A percentile compares a stretch with the other conserved stretches of the same genome.
These are phyloP conservation scores for Dendrocopos noguchii DNA, from an alignment of 2,113 vertebrate species.

Conservation along the genomic window DNA sequence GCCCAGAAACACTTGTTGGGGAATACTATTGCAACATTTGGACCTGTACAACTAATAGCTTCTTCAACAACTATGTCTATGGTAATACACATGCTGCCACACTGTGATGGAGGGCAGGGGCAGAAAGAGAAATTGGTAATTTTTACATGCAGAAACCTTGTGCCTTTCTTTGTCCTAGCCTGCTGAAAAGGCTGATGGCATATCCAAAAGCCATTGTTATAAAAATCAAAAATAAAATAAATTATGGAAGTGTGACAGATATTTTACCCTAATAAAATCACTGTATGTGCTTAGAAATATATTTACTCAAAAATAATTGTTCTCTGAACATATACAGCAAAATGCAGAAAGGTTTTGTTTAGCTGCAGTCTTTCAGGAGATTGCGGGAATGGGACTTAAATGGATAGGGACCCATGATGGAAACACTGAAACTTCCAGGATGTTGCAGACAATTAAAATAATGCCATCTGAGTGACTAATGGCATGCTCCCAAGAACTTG, in stretches of 20 bases:
- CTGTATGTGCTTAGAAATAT: background rate
- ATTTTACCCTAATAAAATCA: background rate
- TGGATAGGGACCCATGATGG: background rate
- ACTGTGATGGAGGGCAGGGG: background rate
- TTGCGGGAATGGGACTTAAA: background rate
- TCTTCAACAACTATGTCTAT: background rate
- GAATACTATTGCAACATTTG: background rate
- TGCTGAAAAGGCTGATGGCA: background rate
- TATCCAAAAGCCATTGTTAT: background rate
- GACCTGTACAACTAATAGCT: background rate
- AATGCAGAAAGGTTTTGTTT: background rate
- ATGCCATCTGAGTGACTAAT: constrained; percentile 49
- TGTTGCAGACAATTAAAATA: constrained; percentile 55
- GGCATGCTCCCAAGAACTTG: constrained; percentile 47
- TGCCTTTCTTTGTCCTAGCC: background rate
- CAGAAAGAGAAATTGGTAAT: constrained; percentile 24
- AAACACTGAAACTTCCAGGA: constrained; percentile 36
- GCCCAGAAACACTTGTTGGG: background rate
- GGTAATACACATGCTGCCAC: background rate
- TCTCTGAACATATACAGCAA: background rate
- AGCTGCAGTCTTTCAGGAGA: background rate
- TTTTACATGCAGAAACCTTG: background rate
- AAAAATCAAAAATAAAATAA: background rate
- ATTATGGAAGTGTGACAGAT: background rate
- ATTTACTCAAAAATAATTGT: background rate